A percentile compares a stretch with the other conserved stretches of the same genome.
These are phyloP conservation scores for Pseudococcus longispinus DNA, from an alignment of 2,888 invertebrate species.

Conservation along the genomic window DNA sequence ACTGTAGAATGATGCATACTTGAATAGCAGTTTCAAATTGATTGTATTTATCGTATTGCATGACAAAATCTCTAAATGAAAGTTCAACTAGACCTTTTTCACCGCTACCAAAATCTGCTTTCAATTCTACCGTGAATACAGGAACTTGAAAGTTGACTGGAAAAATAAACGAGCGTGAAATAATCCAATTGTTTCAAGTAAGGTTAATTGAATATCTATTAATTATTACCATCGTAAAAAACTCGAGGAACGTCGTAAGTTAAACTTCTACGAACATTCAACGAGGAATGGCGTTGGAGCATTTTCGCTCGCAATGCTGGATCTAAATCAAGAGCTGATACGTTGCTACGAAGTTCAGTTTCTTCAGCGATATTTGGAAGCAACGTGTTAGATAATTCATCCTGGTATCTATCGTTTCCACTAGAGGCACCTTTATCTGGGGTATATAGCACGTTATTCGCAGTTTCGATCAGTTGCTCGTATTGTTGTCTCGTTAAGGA, in stretches of 20 bases:
- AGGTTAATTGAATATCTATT: not conserved
- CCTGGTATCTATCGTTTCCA: not conserved
- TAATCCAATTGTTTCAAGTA: not conserved
- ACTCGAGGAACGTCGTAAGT: not conserved
- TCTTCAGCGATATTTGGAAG: constrained; percentile 63
- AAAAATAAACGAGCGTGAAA: not conserved
- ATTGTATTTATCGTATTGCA: constrained; percentile 75
- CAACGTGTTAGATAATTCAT: not conserved
- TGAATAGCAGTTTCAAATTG: constrained; percentile 76
- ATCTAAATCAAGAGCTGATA: constrained; percentile 69
- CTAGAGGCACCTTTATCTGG: not conserved
- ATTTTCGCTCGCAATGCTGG: constrained; percentile 70
- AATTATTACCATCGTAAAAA: constrained; percentile 41
- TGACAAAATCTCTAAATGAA: constrained; percentile 81
- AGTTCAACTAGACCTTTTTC: constrained; percentile 84
- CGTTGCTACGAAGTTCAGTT: constrained; percentile 62
- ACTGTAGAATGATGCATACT: constrained; percentile 61
- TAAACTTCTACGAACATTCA: constrained; percentile 45
- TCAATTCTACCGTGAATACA: constrained; percentile 76
- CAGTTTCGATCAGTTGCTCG: constrained; percentile 83
- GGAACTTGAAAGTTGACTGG: constrained; percentile 77
- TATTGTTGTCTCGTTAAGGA: constrained; percentile 87
- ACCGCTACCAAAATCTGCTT: constrained; percentile 73
- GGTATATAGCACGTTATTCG: constrained; percentile 61
- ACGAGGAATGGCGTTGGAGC: constrained; percentile 60